Evolutionary conservation across 2,113 vertebrate genomes (phyloP).

Genomic region (Herpailurus yagouaroundi): DNA sequence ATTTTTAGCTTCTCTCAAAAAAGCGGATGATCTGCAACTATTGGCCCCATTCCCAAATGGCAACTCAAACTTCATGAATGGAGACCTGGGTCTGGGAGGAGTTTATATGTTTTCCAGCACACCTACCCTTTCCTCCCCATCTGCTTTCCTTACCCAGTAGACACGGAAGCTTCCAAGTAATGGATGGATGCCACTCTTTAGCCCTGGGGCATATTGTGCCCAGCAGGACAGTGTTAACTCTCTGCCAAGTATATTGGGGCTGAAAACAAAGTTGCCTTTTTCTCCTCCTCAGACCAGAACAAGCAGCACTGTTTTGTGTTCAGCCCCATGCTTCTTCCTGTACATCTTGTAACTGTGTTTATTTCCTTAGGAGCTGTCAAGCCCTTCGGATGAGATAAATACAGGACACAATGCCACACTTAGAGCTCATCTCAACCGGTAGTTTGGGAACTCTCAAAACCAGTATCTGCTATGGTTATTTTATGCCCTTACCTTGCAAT

Average conservation of each 20-base stretch:
- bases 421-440: not conserved
- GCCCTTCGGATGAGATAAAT: constrained; percentile 46
- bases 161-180: not conserved
- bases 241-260: not conserved
- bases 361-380: constrained; percentile 42
- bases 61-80: not conserved
- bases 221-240: too few relatives aligned
- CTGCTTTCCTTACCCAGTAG: not conserved
- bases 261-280: not conserved
- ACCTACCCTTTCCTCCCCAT: not conserved
- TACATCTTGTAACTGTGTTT: not conserved
- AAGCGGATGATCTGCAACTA: not conserved
- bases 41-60: not conserved
- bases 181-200: fast-evolving
- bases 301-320: not conserved
- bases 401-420: not conserved
- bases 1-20: not conserved
- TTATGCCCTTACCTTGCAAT: not conserved
- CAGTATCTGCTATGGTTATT: not conserved
- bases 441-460: constrained; percentile 43
- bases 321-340: not conserved
- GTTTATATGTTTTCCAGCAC: not conserved
- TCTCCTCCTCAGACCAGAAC: not conserved
- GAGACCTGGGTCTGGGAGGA: not conserved
- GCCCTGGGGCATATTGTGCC: not conserved